These are phyloP conservation scores for Drosophila siamana DNA, from an alignment of 2,888 invertebrate genomes.

Conservation along the genomic window DNA sequence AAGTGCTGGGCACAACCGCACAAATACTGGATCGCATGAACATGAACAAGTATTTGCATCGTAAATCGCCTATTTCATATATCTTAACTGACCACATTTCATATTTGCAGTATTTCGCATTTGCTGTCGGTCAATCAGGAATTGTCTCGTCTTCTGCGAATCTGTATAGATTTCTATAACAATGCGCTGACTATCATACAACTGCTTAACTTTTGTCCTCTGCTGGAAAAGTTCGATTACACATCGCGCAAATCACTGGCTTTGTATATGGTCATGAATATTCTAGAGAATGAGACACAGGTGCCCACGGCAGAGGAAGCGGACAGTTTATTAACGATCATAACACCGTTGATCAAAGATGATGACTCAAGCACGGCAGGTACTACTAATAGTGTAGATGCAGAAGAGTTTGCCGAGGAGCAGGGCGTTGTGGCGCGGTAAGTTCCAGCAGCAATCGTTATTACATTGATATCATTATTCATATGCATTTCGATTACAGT, in stretches of 20 bases:
- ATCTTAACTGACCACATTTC: background rate
- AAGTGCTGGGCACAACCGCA: constrained; percentile 95
- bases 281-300: constrained; percentile 94
- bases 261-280: constrained; percentile 94
- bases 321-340: constrained; percentile 91
- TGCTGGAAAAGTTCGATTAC: constrained; percentile 95
- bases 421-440: constrained; percentile 94
- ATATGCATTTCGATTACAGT: constrained; percentile 82
- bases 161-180: constrained; percentile 97
- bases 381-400: constrained; percentile 87
- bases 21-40: constrained; percentile 95
- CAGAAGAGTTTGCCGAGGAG: constrained; percentile 98
- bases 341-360: constrained; percentile 94
- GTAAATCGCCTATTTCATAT: background rate
- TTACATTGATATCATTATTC: background rate
- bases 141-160: constrained; percentile 95
- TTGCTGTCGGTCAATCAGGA: constrained; percentile 93
- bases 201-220: constrained; percentile 93
- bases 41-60: constrained; percentile 89
- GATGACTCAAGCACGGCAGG: constrained; percentile 88
- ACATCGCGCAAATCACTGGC: constrained; percentile 94
- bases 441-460: background rate
- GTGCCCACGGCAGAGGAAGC: constrained; percentile 96
- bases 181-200: constrained; percentile 95
- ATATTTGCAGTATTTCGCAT: constrained; percentile 82